These are phyloP conservation scores for Chesias legatella DNA, from an alignment of 2,888 invertebrate genomes.

Conservation along the genomic window DNA sequence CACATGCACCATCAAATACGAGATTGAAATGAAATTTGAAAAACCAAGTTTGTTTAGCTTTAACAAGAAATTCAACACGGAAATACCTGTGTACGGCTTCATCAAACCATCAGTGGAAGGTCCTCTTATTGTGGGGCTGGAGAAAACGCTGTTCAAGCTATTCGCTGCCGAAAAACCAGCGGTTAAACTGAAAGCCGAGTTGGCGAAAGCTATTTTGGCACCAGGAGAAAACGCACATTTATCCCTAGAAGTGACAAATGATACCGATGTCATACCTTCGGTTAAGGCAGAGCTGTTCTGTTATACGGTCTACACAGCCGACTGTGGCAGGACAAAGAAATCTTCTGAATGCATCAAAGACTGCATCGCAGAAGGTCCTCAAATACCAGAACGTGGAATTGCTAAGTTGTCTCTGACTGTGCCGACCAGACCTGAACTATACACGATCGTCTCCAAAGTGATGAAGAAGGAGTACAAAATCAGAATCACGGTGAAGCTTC, in stretches of 20 bases:
- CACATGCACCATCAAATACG: slow-evolving; percentile 16
- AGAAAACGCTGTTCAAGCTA: slow-evolving; percentile 17
- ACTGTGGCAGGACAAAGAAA: slow-evolving; percentile 11
- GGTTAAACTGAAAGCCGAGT: slow-evolving; percentile 19
- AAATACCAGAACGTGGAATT: neutral
- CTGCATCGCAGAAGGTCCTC: slow-evolving; percentile 1
- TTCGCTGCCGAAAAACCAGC: slow-evolving; percentile 7
- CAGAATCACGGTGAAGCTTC: slow-evolving; percentile 15
- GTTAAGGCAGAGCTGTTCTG: slow-evolving; percentile 11
- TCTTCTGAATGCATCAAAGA: neutral
- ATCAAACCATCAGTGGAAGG: slow-evolving; percentile 4
- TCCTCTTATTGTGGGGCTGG: slow-evolving; percentile 20
- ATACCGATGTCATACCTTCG: slow-evolving; percentile 8
- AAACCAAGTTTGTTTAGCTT: slow-evolving; percentile 18
- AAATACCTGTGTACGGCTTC: slow-evolving; percentile 19
- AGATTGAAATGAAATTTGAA: slow-evolving; percentile 14
- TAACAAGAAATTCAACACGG: slow-evolving; percentile 12
- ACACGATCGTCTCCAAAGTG: slow-evolving; percentile 9
- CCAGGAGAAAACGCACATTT: slow-evolving; percentile 21
- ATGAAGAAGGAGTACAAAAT: slow-evolving; percentile 16
- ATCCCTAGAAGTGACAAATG: slow-evolving; percentile 12
- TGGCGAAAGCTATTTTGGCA: slow-evolving; percentile 8
- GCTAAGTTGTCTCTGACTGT: slow-evolving; percentile 4
- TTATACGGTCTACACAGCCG: slow-evolving; percentile 17
- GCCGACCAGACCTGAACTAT: slow-evolving; percentile 10